Conservation (phyloP, 2,113 vertebrate genomes). For the Calonectris borealis region DNA sequence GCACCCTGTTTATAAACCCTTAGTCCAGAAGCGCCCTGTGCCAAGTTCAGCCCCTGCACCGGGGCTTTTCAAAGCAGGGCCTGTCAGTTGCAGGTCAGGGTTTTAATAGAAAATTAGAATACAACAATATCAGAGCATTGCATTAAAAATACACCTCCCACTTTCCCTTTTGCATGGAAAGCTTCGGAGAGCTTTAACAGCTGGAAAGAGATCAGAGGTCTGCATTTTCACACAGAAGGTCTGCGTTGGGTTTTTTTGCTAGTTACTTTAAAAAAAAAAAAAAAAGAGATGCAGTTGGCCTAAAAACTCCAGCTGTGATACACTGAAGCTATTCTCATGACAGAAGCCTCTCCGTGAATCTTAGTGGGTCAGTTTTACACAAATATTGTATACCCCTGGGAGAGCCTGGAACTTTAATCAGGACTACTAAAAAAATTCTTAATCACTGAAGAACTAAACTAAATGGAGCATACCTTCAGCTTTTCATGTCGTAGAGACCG, state of each 20-base stretch:
- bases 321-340: neutral
- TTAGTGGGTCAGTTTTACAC: neutral
- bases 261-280: neutral
- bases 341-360: neutral
- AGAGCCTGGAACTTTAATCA: neutral
- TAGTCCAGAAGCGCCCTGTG: rapidly evolving
- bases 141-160: neutral
- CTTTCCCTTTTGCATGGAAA: neutral
- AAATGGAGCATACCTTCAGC: neutral
- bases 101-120: neutral
- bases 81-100: neutral
- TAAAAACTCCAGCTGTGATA: neutral
- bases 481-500: rapidly evolving
- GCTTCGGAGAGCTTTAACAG: neutral
- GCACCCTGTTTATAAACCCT: neutral
- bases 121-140: neutral
- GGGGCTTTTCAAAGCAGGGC: neutral
- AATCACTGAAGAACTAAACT: neutral
- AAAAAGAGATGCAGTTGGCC: neutral
- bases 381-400: neutral
- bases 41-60: neutral
- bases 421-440: neutral
- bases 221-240: neutral
- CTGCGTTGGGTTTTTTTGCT: neutral
- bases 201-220: neutral